phyloP scores from a whole-genome alignment of 1,140 invertebrate species.

The Cydia fagiglandana region DNA sequence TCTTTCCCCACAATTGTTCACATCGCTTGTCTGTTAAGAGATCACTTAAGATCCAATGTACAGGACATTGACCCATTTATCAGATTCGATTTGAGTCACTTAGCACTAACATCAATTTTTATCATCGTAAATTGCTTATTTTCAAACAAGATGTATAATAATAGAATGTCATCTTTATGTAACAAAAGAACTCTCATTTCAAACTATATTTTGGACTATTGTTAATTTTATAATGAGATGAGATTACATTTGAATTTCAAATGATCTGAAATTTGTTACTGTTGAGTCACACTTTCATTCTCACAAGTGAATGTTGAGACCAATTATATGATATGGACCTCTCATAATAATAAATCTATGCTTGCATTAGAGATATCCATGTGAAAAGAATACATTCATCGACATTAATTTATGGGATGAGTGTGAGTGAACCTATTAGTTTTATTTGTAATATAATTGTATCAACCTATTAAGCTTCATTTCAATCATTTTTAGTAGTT shows the following conservation, averaged over 20 bases:
- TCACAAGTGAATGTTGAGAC: slow-evolving; percentile 27
- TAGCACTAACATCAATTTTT: slow-evolving; percentile 39
- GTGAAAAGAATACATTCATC: neutral
- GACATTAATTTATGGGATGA: neutral
- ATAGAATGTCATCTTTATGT: slow-evolving; percentile 8
- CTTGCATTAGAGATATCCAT: neutral
- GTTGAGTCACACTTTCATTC: slow-evolving; percentile 40
- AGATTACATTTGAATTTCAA: slow-evolving; percentile 44
- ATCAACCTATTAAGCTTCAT: neutral
- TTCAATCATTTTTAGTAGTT: neutral
- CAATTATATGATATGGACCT: slow-evolving; percentile 19
- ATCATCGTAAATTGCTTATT: slow-evolving; percentile 16
- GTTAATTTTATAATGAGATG: slow-evolving; percentile 31
- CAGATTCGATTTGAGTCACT: slow-evolving; percentile 52
- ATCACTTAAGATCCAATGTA: slow-evolving; percentile 51
- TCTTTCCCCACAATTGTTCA: slow-evolving; percentile 3
- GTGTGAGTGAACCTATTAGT: neutral
- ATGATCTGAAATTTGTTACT: slow-evolving; percentile 37
- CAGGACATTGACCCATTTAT: slow-evolving; percentile 60
- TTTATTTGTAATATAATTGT: neutral
- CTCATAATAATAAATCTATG: slow-evolving; percentile 6
- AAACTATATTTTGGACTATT: neutral
- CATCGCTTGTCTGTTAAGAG: slow-evolving; percentile 40
- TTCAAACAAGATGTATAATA: slow-evolving; percentile 7
- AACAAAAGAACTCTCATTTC: slow-evolving; percentile 19